These are phyloP conservation scores for Pandion haliaetus DNA, from an alignment of 2,113 vertebrate species.

Conservation along the genomic window DNA sequence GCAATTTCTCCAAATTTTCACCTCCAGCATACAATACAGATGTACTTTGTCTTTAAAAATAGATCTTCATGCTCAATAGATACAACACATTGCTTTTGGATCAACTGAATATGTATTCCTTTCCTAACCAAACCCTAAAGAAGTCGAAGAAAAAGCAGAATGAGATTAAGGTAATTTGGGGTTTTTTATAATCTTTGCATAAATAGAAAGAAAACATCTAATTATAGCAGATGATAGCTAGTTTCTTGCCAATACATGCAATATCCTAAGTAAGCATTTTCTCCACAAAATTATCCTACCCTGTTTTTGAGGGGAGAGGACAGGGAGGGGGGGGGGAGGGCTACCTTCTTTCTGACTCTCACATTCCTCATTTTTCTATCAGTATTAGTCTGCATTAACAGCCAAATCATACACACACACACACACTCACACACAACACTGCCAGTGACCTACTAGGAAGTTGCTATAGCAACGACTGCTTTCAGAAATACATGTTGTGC, in stretches of 20 bases:
- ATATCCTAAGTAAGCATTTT: neutral
- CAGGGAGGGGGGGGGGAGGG: constrained; percentile 23
- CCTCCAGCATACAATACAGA: neutral
- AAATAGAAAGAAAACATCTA: neutral
- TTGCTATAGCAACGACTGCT: constrained; percentile 90
- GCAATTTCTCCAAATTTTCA: neutral
- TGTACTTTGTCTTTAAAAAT: neutral
- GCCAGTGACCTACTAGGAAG: constrained; percentile 86
- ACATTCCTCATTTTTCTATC: constrained; percentile 76
- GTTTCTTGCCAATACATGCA: neutral
- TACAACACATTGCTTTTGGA: neutral
- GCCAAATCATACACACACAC: constrained; percentile 81
- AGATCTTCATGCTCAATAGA: neutral
- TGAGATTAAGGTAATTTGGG: neutral
- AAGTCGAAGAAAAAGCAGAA: neutral
- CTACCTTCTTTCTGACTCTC: constrained; percentile 31
- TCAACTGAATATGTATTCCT: neutral
- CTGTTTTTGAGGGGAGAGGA: neutral
- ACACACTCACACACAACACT: constrained; percentile 76
- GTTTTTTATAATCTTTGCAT: neutral
- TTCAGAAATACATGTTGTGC: constrained; percentile 89
- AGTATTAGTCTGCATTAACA: constrained; percentile 84
- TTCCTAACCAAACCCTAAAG: neutral
- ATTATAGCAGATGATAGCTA: neutral
- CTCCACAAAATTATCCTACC: neutral